Conservation (phyloP, 2,888 invertebrate species). For the Nomada lathburiana region DNA sequence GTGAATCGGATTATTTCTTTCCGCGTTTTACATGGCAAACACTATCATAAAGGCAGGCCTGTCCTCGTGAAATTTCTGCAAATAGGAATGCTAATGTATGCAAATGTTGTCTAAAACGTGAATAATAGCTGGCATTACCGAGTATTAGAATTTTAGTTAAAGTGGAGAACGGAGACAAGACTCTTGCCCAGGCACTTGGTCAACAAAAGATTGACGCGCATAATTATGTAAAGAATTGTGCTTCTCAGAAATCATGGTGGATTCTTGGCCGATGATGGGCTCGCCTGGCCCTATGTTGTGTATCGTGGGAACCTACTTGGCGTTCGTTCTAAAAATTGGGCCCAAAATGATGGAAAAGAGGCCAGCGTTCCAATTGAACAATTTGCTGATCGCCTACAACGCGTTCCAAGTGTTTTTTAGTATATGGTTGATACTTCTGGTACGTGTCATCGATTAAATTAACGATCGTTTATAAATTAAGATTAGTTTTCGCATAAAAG, state of each 20-base stretch:
- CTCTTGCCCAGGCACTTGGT: background rate
- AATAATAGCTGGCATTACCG: too few species aligned
- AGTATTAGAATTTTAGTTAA: too few species aligned
- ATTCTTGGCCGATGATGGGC: slow-evolving; percentile 92
- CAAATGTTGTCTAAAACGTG: background rate
- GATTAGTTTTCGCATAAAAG: background rate
- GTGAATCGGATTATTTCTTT: slow-evolving; percentile 14
- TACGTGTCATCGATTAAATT: slow-evolving; percentile 64
- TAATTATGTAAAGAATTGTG: background rate
- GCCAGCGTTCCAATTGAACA: slow-evolving; percentile 90
- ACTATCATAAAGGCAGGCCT: background rate
- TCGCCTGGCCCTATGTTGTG: slow-evolving; percentile 90
- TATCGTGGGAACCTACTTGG: slow-evolving; percentile 88
- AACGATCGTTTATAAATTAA: background rate
- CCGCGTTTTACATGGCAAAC: too few species aligned
- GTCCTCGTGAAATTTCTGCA: background rate
- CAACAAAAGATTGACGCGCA: background rate
- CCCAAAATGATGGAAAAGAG: slow-evolving; percentile 91
- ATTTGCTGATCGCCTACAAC: slow-evolving; percentile 92
- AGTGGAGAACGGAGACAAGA: too few species aligned
- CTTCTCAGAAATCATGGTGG: slow-evolving; percentile 89
- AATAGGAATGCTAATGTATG: slow-evolving; percentile 16
- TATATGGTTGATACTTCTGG: slow-evolving; percentile 88
- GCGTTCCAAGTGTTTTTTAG: slow-evolving; percentile 95
- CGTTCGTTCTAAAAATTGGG: slow-evolving; percentile 91